Conservation (phyloP, 2,113 vertebrate species). For the Geococcyx californianus region DNA sequence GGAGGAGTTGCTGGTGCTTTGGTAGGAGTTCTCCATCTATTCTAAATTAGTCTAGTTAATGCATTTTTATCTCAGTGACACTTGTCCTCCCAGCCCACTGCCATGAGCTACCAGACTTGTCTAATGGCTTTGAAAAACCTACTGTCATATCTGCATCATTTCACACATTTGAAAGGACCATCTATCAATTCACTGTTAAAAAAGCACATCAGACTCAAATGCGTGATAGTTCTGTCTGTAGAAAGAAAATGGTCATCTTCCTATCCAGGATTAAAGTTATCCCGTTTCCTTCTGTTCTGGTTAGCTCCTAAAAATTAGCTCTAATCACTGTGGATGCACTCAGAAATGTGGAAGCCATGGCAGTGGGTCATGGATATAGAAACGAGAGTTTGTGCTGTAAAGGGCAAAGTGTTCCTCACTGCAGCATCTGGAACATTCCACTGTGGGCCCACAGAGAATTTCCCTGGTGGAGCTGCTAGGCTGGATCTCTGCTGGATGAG, state of each 20-base stretch:
- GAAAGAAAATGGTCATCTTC: background rate
- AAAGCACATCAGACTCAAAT: background rate
- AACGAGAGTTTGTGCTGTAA: background rate
- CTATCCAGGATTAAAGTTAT: background rate
- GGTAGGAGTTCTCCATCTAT: background rate
- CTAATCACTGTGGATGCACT: background rate
- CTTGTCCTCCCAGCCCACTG: background rate
- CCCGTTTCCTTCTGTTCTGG: background rate
- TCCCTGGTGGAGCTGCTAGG: background rate
- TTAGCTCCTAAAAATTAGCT: background rate
- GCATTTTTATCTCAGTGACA: conserved; percentile 15
- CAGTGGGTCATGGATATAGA: background rate
- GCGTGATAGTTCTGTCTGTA: background rate
- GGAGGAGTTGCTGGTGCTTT: background rate
- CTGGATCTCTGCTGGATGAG: background rate
- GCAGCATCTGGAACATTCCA: fast-evolving
- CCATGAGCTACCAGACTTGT: background rate
- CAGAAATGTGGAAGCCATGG: background rate
- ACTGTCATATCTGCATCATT: background rate
- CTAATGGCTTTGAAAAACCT: conserved; percentile 34
- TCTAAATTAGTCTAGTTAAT: background rate
- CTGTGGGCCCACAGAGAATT: background rate
- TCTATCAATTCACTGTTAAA: background rate
- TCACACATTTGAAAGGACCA: background rate
- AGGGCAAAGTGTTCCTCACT: background rate